Evolutionary conservation across 2,888 invertebrate genomes (phyloP), one percentile per base, ranked within the genome.

Genomic region (Campoplex nolae): DNA sequence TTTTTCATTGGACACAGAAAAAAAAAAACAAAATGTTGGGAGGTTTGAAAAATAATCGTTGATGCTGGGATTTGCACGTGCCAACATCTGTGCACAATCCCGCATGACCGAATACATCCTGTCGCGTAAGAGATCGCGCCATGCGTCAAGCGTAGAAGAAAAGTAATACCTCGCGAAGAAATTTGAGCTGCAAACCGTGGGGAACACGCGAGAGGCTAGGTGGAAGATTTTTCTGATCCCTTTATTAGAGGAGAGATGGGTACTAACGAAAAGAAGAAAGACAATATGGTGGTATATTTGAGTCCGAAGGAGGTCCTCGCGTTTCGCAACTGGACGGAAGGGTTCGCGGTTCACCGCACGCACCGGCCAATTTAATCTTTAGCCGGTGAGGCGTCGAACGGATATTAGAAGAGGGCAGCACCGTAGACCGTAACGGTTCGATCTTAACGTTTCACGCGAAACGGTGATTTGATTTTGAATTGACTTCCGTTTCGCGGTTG

Each of bases 21-120:
- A 6, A 38, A 6, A 6, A 38, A 38, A 6, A 38, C 0, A 45
- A 48, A 35, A 35, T 32, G 16, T 51, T 18, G 51, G 18, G 13
- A 51, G 51, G 42, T 35, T 35, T 51, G 7, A 23, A 51, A 48
- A 67, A 51, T 58, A 11, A n/a, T 23, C 11, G 18, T 48, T 32
- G 28, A 32, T n/a, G 32, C 32, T n/a, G 58, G 32, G 51, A 76
- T 82, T 78, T 74, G 81, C 78, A 70, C 84, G 54, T n/a, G 71
- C 67, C 73, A 71, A 79, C 76, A 83, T 74, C 8, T 48, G 68
- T 65, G 51, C 32, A 54, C 28, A 74, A 74, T 78, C 87, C 87
- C 88, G 73, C 85, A 88, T 88, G 45, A 71, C 56, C 75, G 67
- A 73, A 76, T 62, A 84, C 88, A 88, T 85, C 87, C 88, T 87